Conservation (phyloP, 2,797 vertebrate genomes). For the Melanotaenia nigrans region DNA sequence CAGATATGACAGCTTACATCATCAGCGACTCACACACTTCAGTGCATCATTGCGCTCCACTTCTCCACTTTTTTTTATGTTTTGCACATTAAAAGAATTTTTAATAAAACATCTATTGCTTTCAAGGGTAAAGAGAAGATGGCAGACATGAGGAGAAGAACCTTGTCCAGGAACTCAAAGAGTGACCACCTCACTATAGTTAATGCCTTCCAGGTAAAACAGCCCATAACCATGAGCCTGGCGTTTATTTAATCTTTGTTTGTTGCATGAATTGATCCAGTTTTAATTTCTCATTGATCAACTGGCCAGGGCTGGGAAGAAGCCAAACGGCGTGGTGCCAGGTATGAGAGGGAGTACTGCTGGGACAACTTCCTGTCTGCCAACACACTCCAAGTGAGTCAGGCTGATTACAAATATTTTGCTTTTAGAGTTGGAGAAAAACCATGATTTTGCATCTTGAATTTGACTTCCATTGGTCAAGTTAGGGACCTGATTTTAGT, state of each 20-base stretch:
- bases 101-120: slow-evolving; percentile 3
- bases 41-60: slow-evolving; percentile 2
- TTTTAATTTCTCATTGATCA: slow-evolving; percentile 16
- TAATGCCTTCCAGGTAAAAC: slow-evolving; percentile 90
- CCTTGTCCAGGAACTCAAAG: slow-evolving; percentile 90
- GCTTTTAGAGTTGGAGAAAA: slow-evolving; percentile 7
- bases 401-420: background rate
- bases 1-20: slow-evolving; percentile 43
- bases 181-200: slow-evolving; percentile 96
- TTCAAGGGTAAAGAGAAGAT: slow-evolving; percentile 95
- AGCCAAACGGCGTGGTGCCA: slow-evolving; percentile 86
- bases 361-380: slow-evolving; percentile 97
- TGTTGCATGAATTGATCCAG: slow-evolving; percentile 1
- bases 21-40: background rate
- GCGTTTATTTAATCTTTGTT: background rate
- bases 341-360: slow-evolving; percentile 92
- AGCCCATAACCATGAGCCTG: background rate
- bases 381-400: slow-evolving; percentile 92
- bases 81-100: background rate
- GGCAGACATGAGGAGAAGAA: slow-evolving; percentile 91
- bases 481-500: background rate
- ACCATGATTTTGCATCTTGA: background rate
- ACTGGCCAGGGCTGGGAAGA: slow-evolving; percentile 93
- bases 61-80: background rate
- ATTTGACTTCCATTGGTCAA: background rate